Evolutionary conservation across 2,797 vertebrate species (phyloP), one percentile per base, ranked within the genome.

Genomic region (Syndactyla subalaris): DNA sequence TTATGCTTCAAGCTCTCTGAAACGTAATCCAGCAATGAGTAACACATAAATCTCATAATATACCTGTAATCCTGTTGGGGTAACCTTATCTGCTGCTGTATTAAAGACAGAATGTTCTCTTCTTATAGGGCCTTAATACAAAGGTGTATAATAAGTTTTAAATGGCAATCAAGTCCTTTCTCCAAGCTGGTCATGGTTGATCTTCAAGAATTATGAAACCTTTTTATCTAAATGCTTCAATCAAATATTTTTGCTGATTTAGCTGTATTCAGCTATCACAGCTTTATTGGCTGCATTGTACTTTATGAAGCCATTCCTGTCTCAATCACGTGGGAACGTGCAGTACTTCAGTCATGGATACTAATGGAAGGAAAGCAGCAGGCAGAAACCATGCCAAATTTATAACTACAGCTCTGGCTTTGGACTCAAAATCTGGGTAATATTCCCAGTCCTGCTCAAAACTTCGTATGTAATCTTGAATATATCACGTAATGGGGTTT

Each of bases 41-140:
- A 92, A 94, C 36, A 29, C 21, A 94, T 45, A 89, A 96, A 94
- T 93, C 66, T 91, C 73, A 20, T 90, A 87, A 76, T 66, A 86
- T 65, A 87, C n/a, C 80, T 72, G 67, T 58, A 94, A 91, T 91
- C 73, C 85, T 92, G 11, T 57, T 79, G 55, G 26, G 20, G 73
- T 68, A 94, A 93, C 62, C 29, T 86, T 90, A 93, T 88, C 66
- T 92, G 38, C 38, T 91, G 34, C 10, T 80, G 71, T 55, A 59
- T 80, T 95, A 92, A 95, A 52, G 62, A 75, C 41, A 92, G 85
- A 92, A 79, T 27, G 15, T 51, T 92, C 32, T 67, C n/a, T 55
- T 54, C 36, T 78, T 91, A 76, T 88, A 34, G 34, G 24, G 1
- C 7, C 27, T 82, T 74, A 79, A 29, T 86, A 73, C 74, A 73